Evolutionary conservation across 2,888 invertebrate genomes (phyloP), one percentile per base, ranked within the genome.

Genomic region (Camponotus fellah): DNA sequence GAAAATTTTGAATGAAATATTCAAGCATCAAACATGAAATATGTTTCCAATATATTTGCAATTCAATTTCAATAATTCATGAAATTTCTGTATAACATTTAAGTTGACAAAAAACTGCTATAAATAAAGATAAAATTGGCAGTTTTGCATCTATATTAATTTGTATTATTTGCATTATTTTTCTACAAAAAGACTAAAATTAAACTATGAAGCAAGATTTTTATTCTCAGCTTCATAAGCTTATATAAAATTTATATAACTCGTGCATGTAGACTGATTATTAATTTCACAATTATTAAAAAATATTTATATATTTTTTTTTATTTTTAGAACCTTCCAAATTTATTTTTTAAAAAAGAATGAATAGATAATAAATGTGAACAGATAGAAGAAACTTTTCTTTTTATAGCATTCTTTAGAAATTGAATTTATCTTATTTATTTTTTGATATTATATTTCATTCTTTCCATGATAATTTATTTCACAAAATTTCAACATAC

Each of bases 401-500:
- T 12, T n/a, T 12, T 58, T 10, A 58, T 53, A 53, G 49, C n/a
- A n/a, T 53, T 53, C 49, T 53, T 53, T 8, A n/a, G 6, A 53
- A n/a, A 53, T 53, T 53, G n/a, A n/a, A n/a, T 58, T 10, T 21
- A n/a, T 53, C 43, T 53, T n/a, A 8, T 5, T 3, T 37, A 34
- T 4, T 58, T 72, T 5, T 37, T 56, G 1, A 71, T 4, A 17
- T 40, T 40, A 56, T 6, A 58, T 12, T 40, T 74, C 0, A 43
- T 53, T 53, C 2, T 53, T 49, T 53, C n/a, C 17, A n/a, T 8
- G 17, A 12, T 12, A 74, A 3, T n/a, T n/a, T 46, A 43, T 26
- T 56, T 34, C 26, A 43, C 1, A 62, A 43, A 49, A 26, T 10
- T 60, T 43, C 4, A 80, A 64, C 69, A 74, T 76, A 60, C 72